Evolutionary conservation across 2,113 vertebrate species (phyloP), one percentile per base, ranked within the genome.

Genomic region (Phaethornis superciliosus): DNA sequence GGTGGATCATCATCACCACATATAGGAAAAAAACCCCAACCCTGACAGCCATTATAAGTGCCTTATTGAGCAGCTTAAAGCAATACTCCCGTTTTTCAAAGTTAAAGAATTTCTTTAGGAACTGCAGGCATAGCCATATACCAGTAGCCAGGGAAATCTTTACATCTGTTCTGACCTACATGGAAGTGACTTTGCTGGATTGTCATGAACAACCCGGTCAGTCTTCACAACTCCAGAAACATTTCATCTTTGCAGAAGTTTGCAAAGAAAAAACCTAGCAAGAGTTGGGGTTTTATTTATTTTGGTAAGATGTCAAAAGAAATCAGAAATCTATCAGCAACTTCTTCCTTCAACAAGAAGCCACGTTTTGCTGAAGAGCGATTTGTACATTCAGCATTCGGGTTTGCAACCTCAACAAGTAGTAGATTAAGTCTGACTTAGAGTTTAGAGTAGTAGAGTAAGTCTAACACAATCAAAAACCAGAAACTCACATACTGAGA

Each of bases 271-370:
- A 49, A 83, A 72, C 3, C 20, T 56, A 49, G 4, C 0, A 7
- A 67, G 37, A 59, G 3, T 7, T 8, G 8, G 68, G 7, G 22
- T 62, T 75, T 68, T 37, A 51, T 83, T 94, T 85, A 67, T 52
- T 91, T 71, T 90, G 37, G 40, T 83, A 93, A 40, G 85, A 75
- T 5, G 9, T n/a, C 32, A 90, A 96, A 96, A 87, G 58, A 88
- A 96, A 94, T 78, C 56, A 96, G 68, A 81, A 90, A 68, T 89
- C 79, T 69, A 82, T 63, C 27, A 93, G 46, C 76, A 95, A 76
- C 40, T 81, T 54, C 51, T 96, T 81, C 78, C 62, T 83, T 72
- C 64, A 87, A 64, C 33, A 87, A 49, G 23, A 89, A 95, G 42
- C 64, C 56, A 35, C 5, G 17, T 47, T 82, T 46, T 64, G 77